These are phyloP conservation scores for Drosophila buzzatii DNA, from an alignment of 2,888 invertebrate genomes.

Conservation along the genomic window DNA sequence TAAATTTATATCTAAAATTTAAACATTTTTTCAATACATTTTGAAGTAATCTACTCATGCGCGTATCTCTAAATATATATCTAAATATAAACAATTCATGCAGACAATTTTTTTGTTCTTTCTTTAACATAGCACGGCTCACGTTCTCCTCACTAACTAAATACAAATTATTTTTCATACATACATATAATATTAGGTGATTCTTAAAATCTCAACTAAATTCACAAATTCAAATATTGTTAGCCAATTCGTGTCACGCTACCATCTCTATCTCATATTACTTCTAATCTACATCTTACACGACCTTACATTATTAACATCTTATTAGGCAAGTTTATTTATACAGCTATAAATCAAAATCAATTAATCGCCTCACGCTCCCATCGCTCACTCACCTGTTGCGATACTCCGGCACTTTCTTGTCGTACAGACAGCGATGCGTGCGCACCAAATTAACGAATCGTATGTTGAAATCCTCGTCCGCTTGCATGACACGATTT, in stretches of 20 bases:
- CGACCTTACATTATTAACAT: neutral
- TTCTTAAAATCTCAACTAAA: no score
- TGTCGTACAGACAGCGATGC: conserved; percentile 86
- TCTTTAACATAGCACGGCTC: neutral
- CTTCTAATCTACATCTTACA: neutral
- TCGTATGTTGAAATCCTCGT: conserved; percentile 85
- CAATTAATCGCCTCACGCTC: conserved; percentile 8
- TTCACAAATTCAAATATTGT: neutral
- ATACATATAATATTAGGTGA: no score
- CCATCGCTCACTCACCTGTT: conserved; percentile 70
- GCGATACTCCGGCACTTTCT: conserved; percentile 85
- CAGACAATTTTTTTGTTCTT: no score
- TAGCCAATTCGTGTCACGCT: neutral
- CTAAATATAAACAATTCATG: no score
- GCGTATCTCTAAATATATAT: no score
- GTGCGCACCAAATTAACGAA: conserved; percentile 86
- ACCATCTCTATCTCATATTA: neutral
- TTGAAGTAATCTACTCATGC: no score
- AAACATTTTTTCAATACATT: no score
- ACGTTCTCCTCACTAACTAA: neutral
- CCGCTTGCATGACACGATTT: conserved; percentile 85
- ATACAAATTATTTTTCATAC: no score
- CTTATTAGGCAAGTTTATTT: neutral
- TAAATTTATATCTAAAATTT: no score
- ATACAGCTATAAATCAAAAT: neutral